A percentile compares a stretch with the other conserved stretches of the same genome.
Conservation (phyloP, 2,888 invertebrate species). For the Sarcophaga rosellei region DNA sequence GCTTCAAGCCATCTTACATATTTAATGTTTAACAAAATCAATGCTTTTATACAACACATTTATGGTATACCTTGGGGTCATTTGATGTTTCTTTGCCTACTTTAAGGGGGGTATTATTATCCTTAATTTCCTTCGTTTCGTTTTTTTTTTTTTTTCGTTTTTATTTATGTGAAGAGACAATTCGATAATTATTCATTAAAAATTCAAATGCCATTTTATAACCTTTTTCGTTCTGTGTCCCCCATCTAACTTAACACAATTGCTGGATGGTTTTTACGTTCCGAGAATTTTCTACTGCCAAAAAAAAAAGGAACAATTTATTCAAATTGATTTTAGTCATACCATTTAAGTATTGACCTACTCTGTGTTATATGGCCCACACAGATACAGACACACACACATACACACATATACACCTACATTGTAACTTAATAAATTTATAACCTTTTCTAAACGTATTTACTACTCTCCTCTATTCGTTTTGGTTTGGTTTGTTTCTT, state of each 20-base stretch:
- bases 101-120: neutral
- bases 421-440: conserved; percentile 44
- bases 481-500: neutral
- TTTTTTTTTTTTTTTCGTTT: neutral
- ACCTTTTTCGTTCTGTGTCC: no score
- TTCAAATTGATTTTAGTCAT: conserved; percentile 61
- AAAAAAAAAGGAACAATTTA: conserved; percentile 37
- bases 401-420: neutral
- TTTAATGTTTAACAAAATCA: no score
- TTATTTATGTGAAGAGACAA: conserved; percentile 4
- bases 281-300: neutral
- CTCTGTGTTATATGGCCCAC: neutral
- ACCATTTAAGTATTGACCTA: conserved; percentile 54
- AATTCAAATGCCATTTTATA: conserved; percentile 13
- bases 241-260: no score
- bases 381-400: conserved; percentile 8
- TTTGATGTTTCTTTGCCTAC: neutral
- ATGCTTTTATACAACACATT: no score
- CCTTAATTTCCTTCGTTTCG: neutral
- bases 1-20: no score
- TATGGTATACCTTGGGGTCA: neutral
- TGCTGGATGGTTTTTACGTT: neutral
- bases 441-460: conserved; percentile 22
- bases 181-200: conserved; percentile 47
- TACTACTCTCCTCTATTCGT: neutral